These are phyloP conservation scores for Psilopsiagon aymara DNA, from an alignment of 2,113 vertebrate genomes.

Conservation along the genomic window DNA sequence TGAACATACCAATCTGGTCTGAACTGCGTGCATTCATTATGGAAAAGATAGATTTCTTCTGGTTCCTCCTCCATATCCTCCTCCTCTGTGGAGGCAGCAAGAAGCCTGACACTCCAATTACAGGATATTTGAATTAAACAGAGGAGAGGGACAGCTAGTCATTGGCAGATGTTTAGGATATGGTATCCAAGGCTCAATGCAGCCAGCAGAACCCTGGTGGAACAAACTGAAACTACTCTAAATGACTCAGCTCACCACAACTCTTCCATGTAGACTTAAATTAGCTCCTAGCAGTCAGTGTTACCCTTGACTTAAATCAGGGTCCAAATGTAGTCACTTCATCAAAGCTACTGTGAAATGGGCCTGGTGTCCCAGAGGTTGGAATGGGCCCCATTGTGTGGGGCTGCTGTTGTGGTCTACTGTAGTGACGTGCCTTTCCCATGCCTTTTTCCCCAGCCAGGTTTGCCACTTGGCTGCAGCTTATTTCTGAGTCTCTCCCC, in stretches of 20 bases:
- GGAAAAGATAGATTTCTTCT: conserved; percentile 14
- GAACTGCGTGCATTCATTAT: conserved; percentile 3
- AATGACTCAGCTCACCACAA: not conserved
- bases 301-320: not conserved
- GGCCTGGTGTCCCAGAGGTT: not conserved
- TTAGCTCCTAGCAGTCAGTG: not conserved
- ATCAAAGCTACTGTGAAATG: not conserved
- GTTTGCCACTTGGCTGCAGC: not conserved
- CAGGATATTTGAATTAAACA: conserved; percentile 15
- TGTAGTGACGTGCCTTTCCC: not conserved
- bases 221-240: not conserved
- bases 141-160: not conserved
- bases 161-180: not conserved
- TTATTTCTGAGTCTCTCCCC: not conserved
- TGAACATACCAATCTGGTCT: conserved; percentile 16
- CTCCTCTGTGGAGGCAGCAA: conserved; percentile 21
- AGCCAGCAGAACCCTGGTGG: not conserved
- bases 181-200: not conserved
- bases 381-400: not conserved
- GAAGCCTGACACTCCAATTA: conserved; percentile 29
- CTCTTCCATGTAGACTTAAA: not conserved
- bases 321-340: not conserved
- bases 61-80: conserved; percentile 30
- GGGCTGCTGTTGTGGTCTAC: not conserved
- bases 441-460: fast-evolving